Evolutionary conservation across 2,113 vertebrate species (phyloP), one percentile per base, ranked within the genome.

Genomic region (Bagarius yarrelli): DNA sequence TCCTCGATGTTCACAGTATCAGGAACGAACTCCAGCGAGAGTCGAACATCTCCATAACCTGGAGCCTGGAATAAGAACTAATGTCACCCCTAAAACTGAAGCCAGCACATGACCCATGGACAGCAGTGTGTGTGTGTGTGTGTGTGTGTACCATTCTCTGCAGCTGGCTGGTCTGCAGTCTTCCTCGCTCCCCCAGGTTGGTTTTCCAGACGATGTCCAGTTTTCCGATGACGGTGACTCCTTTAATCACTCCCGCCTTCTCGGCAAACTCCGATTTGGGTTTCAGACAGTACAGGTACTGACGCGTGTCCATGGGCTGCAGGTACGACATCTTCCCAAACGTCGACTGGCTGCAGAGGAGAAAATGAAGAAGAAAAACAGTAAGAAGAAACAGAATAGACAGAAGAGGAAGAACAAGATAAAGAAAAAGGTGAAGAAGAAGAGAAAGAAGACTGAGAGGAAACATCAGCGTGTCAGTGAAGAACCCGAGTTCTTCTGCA

Each of bases 141-240:
- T 23, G 40, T 13, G 57, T n/a, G 5, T 34, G 34, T 44, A 98
- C 97, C 98, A 99, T 98, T 93, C 97, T 94, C 82, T 99, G 98
- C 8, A 99, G 95, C 84, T 99, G 98, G 82, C 98, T 99, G 82
- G 98, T 99, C 90, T 99, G 98, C 66, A 99, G 88, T 83, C 98
- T 92, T 85, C 98, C 98, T 75, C 95, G 92, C 92, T 99, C 98
- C 71, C 98, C 98, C 32, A 99, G 91, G 57, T 99, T 99, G 78
- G 98, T 99, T 91, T 98, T 99, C 97, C 98, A 99, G 2, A 99
- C 98, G 30, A 99, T 99, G 88, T 99, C 98, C n/a, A 99, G 86
- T 86, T 99, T 99, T 40, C 98, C 98, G 15, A 99, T 98, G 34
- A 98, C 96, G 0, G 98, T 99, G 83, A 99, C 97, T 4, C 98